Base-by-base conservation (phyloP, 2,888 invertebrate genomes). In the Artemia sinica region DNA sequence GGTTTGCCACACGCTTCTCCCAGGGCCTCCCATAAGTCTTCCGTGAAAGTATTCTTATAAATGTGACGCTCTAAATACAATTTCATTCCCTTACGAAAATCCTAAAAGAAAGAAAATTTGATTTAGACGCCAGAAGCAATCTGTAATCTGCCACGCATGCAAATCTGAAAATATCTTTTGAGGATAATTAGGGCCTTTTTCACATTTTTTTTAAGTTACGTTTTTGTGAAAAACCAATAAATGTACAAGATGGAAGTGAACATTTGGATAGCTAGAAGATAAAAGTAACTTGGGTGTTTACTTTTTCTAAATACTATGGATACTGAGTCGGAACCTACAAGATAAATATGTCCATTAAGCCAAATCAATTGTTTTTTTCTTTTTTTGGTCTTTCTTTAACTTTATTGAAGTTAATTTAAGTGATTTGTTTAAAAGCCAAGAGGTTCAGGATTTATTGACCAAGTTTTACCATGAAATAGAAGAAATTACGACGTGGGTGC, bases 41-140 rank as follows among this genome's bases (percentile, higher is more conserved):
- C 90, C 0, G 96, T 96, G 74, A 86, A 86, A 1, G 96, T 91
- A 77, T 96, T 97, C 74, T 84, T 85, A 78, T 93, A 95, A 80
- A 87, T 79, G 80, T 91, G 90, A 71, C 86, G 84, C 2, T 86
- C 88, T 72, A 97, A 81, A 77, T 96, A 97, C 63, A 85, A 78
- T 76, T 91, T 86, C 89, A 96, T 92, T 67, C 96, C 96, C 77
- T 88, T 88, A 58, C 89, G 84, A 77, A 94, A 95, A 78, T 91
- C 89, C 80, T 83, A 74, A 63, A 41, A 41, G 41, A 41, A 6
- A 41, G 41, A 6, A 41, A 41, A 41, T 41, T 3, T 41, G 41
- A 41, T 5, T 41, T 5, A 41, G 41, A 41, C 6, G 41, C 41
- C 6, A 41, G 6, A 41, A 41, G 41, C 41, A 41, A 41, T 41